Evolutionary conservation across 2,797 vertebrate genomes (phyloP).

Genomic region (Microctenopoma lineatum): DNA sequence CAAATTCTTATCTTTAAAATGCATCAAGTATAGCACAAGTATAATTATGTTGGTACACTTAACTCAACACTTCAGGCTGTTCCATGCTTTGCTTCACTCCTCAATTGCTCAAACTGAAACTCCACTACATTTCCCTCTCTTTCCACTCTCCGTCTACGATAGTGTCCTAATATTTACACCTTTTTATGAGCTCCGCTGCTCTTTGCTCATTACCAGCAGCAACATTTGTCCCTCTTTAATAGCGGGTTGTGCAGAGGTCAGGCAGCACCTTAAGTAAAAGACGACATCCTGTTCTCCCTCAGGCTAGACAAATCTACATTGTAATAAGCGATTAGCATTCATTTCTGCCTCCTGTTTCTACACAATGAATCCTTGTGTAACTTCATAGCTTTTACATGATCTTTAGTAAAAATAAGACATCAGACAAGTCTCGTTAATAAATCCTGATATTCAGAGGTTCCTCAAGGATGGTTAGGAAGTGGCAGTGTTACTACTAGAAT

Average conservation of each 20-base stretch:
- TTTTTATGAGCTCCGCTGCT: constrained; percentile 38
- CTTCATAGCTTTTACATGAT: constrained; percentile 7
- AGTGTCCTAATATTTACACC: constrained; percentile 53
- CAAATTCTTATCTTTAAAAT: too few species aligned
- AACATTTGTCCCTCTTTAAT: constrained; percentile 64
- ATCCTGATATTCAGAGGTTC: constrained; percentile 2
- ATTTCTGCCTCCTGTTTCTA: constrained; percentile 56
- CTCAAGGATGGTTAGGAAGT: background rate
- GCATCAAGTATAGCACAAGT: too few species aligned
- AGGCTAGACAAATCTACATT: constrained; percentile 70
- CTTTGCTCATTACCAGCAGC: constrained; percentile 60
- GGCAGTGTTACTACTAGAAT: constrained; percentile 13
- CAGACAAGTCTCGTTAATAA: background rate
- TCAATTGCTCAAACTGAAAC: background rate
- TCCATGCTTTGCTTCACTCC: background rate
- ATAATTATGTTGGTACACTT: too few species aligned
- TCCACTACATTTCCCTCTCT: background rate
- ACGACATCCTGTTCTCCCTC: constrained; percentile 52
- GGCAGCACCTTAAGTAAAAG: constrained; percentile 61
- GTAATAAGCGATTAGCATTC: constrained; percentile 73
- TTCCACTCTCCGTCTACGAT: constrained; percentile 5
- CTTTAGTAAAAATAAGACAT: background rate
- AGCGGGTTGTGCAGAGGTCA: constrained; percentile 63
- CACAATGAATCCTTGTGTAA: constrained; percentile 24
- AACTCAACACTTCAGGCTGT: background rate